Base-by-base conservation (phyloP, 2,113 vertebrate genomes). In the Callipepla californica region DNA sequence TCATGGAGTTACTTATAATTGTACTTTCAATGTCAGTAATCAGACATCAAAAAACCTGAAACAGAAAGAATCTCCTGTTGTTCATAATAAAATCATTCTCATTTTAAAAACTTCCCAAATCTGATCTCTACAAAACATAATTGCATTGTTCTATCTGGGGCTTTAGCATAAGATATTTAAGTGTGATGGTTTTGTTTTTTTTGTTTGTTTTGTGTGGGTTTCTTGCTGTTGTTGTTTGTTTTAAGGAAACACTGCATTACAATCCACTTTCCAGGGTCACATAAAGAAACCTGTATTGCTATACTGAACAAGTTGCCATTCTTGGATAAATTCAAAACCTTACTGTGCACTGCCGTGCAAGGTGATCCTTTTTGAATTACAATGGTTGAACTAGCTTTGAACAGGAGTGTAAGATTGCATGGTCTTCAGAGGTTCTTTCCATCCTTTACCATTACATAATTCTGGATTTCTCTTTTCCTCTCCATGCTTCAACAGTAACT, bases 181-280 rank as follows among this genome's bases (percentile, higher is more conserved):
- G 12, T 4, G 7, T 59, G 59, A 65, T 67, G 55, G 20, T 22
- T 12, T 42, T 36, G 7, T 26, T 80, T 32, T 32, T 2, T 22
- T 44, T 45, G 26, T 53, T 53, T 30, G 51, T 53, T 53, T 28
- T 30, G 51, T 22, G 18, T 2, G 0, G 0, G 1, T 3, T 26
- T 11, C 7, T 34, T 28, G 13, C 11, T 9, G 11, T 73, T 53
- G 67, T 11, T 40, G 47, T n/a, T 53, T 12, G 34, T 73, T 61
- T 78, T 30, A 45, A 92, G 51, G 2, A 83, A 63, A 12, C 6
- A 55, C 7, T 72, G 21, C 13, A 63, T 45, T 59, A 30, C 9
- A 6, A 65, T 50, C 11, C 6, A 13, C 80, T 80, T 75, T 75
- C 34, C 12, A 63, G 38, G 5, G 23, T 42, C 45, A n/a, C 34